Base-by-base conservation (phyloP, 2,888 invertebrate species). In the Orthosia gothica region DNA sequence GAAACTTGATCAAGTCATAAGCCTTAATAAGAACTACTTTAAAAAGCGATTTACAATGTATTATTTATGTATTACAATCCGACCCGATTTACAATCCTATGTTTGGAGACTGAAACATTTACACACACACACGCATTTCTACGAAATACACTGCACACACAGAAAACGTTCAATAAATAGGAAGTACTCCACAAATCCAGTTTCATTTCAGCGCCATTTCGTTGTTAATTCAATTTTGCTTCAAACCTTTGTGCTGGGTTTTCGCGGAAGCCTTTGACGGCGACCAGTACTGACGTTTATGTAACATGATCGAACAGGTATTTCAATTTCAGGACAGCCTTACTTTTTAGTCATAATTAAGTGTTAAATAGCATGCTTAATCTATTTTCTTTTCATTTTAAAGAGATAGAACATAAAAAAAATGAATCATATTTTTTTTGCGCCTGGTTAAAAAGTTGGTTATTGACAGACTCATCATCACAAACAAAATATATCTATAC, bases 171-270 rank as follows among this genome's bases (percentile, higher is more conserved):
- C 4, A n/a, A 47, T 3, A 40, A 55, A 57, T 7, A 23, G 5
- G 7, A 40, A 15, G 15, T 52, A 20, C 23, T 2, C 16, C 18
- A 54, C 11, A 58, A 64, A 16, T 32, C 23, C 18, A 11, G 40
- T 32, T n/a, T 23, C 49, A 16, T 63, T 59, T 18, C 15, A 13
- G 15, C 4, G 18, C 50, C 20, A 50, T 68, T 65, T 45, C 26
- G 18, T 23, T 68, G 82, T 61, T 69, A 82, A 78, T 63, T 50
- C 54, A 52, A 55, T 77, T 55, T 26, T 13, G 52, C 4, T 23
- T n/a, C 5, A 23, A 54, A 32, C 54, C 69, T 78, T 61, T 65
- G 55, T 50, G 50, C 2, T 18, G 13, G 45, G n/a, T n/a, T 65
- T 78, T 5, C 16, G 18, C 3, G 13, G 61, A 20, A 64, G 15